Base-by-base conservation (phyloP, 2,888 invertebrate genomes). In the Polymixis lichenea region DNA sequence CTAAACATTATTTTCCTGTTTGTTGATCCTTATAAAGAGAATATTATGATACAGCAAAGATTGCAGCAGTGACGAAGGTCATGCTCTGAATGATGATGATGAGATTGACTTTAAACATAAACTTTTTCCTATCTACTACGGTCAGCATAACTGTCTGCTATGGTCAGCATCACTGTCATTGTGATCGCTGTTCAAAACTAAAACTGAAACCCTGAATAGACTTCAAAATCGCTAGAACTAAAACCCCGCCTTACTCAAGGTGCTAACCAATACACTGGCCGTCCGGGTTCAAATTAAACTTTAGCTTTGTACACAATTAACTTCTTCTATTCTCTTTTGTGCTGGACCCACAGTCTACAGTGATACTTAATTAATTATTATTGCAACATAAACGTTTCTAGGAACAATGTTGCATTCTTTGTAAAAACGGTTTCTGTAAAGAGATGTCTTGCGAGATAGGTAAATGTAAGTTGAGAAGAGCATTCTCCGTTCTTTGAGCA, bases 271-370 rank as follows among this genome's bases (percentile, higher is more conserved):
- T 82, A 81, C 55, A 70, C 71, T 73, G 58, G 69, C 69, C 25
- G 73, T 61, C 78, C 71, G 68, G 71, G 70, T 76, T 78, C 67
- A 77, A 82, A 88, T 86, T 88, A 86, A 86, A 87, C 84, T 88
- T 86, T 87, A 83, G 75, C 83, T 83, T 78, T 74, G 79, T 78
- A 84, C 82, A 82, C 83, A 83, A 82, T 85, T 87, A 84, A 25
- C 72, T 66, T 74, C 61, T 61, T 51, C 65, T 65, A 32, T 64
- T 64, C 79, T 65, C 76, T 72, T 85, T 70, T 69, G 65, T 75
- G 22, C 46, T 32, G 19, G n/a, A 64, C 46, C 43, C 51, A 46
- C 64, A 51, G 51, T 32, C 62, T 72, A 38, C 66, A 69, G 51
- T 56, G 67, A 82, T 82, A 78, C 74, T 82, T 82, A 82, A 78